phyloP scores from a whole-genome alignment of 2,113 vertebrate genomes.

The Petaurus breviceps region DNA sequence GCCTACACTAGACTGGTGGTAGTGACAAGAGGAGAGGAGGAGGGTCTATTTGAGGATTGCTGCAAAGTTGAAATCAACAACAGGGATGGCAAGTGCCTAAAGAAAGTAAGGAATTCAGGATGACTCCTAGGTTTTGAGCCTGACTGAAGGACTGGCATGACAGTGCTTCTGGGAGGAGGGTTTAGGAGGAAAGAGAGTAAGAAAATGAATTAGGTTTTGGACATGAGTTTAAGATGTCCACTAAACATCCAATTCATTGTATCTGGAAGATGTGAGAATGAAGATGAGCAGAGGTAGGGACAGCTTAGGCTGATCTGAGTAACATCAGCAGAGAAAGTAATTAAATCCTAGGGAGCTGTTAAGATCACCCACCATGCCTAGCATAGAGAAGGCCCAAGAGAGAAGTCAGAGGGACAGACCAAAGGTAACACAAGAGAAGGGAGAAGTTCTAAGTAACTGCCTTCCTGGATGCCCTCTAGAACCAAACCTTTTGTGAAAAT shows the following conservation, averaged over 20 bases:
- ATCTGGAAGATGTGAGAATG: background rate
- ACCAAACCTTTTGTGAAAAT: background rate
- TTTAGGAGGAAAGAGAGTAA: no score
- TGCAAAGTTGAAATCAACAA: no score
- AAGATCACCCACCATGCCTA: background rate
- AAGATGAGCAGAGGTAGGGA: background rate
- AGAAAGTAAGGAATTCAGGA: no score
- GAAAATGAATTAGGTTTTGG: no score
- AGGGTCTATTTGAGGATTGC: no score
- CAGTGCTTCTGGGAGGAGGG: no score
- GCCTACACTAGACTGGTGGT: no score
- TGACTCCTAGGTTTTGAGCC: no score
- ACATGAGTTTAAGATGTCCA: background rate
- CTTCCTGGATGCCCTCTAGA: background rate
- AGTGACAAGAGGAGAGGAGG: no score
- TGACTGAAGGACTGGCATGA: background rate
- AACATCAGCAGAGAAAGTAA: background rate
- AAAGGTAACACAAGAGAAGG: background rate
- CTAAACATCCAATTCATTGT: background rate
- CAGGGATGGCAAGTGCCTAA: no score
- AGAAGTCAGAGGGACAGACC: background rate
- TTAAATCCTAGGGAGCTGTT: background rate
- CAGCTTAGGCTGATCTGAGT: fast-evolving
- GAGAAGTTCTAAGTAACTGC: background rate
- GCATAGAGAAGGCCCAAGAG: background rate